phyloP scores from a whole-genome alignment of 1,140 invertebrate species.

The Spodoptera litura region DNA sequence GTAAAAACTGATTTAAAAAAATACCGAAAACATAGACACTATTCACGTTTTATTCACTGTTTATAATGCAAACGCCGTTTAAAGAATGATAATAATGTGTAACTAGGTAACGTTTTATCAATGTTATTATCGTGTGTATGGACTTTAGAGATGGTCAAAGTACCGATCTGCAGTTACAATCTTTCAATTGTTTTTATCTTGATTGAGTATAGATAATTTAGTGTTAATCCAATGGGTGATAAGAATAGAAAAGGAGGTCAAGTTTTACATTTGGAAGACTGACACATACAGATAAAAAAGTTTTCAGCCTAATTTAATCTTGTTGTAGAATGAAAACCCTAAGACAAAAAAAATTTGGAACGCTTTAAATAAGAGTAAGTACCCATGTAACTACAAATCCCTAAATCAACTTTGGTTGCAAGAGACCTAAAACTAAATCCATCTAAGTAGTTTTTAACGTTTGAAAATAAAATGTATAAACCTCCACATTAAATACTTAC shows the following conservation, averaged over 20 bases:
- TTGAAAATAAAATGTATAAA: not conserved
- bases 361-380: too few species aligned
- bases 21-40: not conserved
- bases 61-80: conserved; percentile 8
- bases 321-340: too few species aligned
- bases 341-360: too few species aligned
- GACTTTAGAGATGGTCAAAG: not conserved
- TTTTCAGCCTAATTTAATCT: too few species aligned
- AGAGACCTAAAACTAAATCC: too few species aligned
- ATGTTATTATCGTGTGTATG: conserved; percentile 25
- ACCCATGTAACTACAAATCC: too few species aligned
- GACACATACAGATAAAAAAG: too few species aligned
- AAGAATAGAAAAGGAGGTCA: not conserved
- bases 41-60: not conserved
- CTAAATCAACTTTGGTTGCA: too few species aligned
- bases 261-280: too few species aligned
- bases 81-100: conserved; percentile 34
- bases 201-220: not conserved
- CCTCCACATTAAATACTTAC: not conserved
- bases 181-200: conserved; percentile 17
- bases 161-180: conserved; percentile 10
- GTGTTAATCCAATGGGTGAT: not conserved
- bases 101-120: conserved; percentile 35
- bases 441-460: too few species aligned
- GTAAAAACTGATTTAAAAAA: not conserved